phyloP scores from a whole-genome alignment of 2,797 vertebrate genomes.

The Poeciliopsis gracilis region DNA sequence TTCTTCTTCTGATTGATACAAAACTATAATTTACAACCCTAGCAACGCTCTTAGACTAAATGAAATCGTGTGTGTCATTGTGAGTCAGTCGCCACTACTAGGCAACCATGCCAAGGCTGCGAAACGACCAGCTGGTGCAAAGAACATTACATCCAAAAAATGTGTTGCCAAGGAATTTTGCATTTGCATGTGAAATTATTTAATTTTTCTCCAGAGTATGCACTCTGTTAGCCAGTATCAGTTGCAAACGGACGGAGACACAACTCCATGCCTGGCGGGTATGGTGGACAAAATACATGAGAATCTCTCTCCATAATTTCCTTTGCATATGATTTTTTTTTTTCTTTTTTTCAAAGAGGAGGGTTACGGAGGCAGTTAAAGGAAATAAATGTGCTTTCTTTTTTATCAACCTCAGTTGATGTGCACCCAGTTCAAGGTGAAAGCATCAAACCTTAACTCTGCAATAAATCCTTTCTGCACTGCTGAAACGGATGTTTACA shows the following conservation, averaged over 20 bases:
- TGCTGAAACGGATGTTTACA: not conserved
- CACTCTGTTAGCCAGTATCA: constrained; percentile 28
- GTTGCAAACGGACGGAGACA: constrained; percentile 31
- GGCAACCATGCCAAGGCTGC: constrained; percentile 46
- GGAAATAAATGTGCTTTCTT: not conserved
- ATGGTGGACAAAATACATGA: constrained; percentile 3
- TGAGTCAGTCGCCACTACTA: constrained; percentile 41
- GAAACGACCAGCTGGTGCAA: constrained; percentile 60
- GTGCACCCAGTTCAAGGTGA: not conserved
- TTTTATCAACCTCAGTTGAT: not conserved
- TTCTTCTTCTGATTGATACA: not conserved
- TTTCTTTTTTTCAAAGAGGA: not conserved
- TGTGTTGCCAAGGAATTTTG: constrained; percentile 41
- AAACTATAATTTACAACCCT: not conserved
- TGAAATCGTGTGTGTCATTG: constrained; percentile 41
- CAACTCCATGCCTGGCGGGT: constrained; percentile 13
- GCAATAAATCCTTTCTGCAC: not conserved
- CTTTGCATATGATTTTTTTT: not conserved
- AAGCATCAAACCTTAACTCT: not conserved
- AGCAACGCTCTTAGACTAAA: constrained; percentile 16
- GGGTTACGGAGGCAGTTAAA: not conserved
- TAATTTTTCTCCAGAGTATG: constrained; percentile 34
- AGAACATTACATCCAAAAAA: constrained; percentile 46
- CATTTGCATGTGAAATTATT: constrained; percentile 57
- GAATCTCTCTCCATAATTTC: not conserved